Base-by-base conservation (phyloP, 2,888 invertebrate genomes). In the Amblyjoppa proteus region DNA sequence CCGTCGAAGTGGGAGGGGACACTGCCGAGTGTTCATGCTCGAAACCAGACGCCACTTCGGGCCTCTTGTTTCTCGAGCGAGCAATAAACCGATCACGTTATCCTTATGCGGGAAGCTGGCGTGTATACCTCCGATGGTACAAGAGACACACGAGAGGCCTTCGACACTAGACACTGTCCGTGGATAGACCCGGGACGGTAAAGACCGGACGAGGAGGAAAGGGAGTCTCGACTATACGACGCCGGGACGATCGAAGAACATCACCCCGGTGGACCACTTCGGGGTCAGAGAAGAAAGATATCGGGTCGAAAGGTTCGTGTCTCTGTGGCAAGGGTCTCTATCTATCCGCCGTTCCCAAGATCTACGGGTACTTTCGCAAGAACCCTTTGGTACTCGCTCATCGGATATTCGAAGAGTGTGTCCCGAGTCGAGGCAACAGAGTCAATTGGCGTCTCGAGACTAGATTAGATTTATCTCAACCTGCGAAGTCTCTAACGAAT, bases 71-170 rank as follows among this genome's bases (percentile, higher is more conserved):
- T 31, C 85, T 56, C 80, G 53, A n/a, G 85, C 73, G 83, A 76
- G 80, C 83, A 73, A 83, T 83, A 83, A 85, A 83, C 80, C 83
- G 83, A 83, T 85, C 85, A 80, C 80, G 79, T 83, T 83, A 83
- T 85, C 83, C 80, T 85, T 79, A 75, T 77, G 83, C 76, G 85
- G 71, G 34, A 31, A 31, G 70, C 41, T 64, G 20, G 20, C 7
- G 53, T 74, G 66, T 68, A 74, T 56, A 56, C 2, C 84, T 71
- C 74, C 61, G 83, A 83, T 77, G 69, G 81, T 34, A 38, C 45
- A 51, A 51, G 81, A 75, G 64, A 64, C 77, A 68, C 66, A 71
- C 53, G 70, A 83, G 76, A 80, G 80, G 71, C 76, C 73, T 73
- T 56, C 31, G 56, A 61, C 71, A 85, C 82, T 80, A 75, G 79